Percentiles rank a stretch among this genome's conserved stretches.
Conservation (phyloP, 2,113 vertebrate genomes). For the Corythornis madagascariensis region DNA sequence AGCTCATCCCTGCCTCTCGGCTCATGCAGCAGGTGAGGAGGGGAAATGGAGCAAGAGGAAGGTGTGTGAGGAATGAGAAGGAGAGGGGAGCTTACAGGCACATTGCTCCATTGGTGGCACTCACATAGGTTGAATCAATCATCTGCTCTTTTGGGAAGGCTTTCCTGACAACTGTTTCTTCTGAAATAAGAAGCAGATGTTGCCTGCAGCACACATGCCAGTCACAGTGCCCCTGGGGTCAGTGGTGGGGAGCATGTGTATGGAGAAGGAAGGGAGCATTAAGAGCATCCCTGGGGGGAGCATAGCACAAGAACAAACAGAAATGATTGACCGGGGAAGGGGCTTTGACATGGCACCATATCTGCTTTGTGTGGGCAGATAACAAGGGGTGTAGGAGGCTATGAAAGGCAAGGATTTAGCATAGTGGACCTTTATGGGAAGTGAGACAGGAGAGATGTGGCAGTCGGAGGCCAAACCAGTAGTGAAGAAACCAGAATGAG, state of each 20-base stretch:
- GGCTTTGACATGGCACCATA: not conserved
- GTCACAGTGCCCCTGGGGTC: not conserved
- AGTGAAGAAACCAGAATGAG: not conserved
- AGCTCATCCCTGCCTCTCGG: slow-evolving; percentile 75
- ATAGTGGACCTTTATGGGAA: not conserved
- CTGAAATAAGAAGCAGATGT: slow-evolving; percentile 11
- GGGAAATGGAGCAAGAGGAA: not conserved
- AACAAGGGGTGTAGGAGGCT: not conserved
- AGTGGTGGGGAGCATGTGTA: not conserved
- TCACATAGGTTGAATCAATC: not conserved
- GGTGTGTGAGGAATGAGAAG: not conserved
- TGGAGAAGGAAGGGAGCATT: not conserved
- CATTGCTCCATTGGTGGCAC: not conserved
- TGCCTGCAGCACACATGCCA: not conserved
- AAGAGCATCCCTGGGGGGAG: not conserved
- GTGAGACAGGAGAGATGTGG: not conserved
- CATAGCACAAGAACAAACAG: not conserved
- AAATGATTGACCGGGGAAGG: not conserved
- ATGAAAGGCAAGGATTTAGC: not conserved
- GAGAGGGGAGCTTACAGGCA: not conserved
- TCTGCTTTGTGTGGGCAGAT: not conserved
- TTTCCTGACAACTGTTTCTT: not conserved
- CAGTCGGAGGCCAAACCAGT: not conserved
- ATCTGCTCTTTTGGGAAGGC: not conserved
- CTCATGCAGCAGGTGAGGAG: slow-evolving; percentile 78